Base-by-base conservation (phyloP, 2,113 vertebrate genomes). In the Dendropsophus ebraccatus region DNA sequence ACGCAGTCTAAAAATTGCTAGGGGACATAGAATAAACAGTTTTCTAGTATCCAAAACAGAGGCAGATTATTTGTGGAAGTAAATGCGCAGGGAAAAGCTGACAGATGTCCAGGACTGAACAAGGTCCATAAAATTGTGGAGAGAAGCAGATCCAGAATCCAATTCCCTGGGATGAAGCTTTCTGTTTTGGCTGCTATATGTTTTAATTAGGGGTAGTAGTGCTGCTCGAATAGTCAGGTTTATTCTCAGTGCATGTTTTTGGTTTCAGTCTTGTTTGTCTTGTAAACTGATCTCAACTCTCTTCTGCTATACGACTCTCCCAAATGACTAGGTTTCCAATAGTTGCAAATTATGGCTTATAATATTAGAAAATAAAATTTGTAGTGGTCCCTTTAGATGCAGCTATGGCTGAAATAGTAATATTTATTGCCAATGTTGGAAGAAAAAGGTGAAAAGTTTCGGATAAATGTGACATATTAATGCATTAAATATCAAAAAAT, bases 1-100 rank as follows among this genome's bases (percentile, higher is more conserved):
- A 89, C 89, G 14, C 58, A 25, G 78, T 87, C 76, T 72, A 76
- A 88, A 89, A 89, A 84, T n/a, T 89, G 87, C 86, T 88, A 88
- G 86, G n/a, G 87, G 82, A 89, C 50, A 0, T 49, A 74, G 78
- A 32, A 81, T 70, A 81, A 87, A 87, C 69, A 81, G 69, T 62
- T 81, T 81, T 81, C 69, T 81, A 28, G 85, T 87, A 73, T 87
- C 85, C 85, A 87, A 87, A 81, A 87, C 85, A 87, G 77, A 87
- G 77, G 67, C 77, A 58, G 85, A 72, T 74, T 87, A 81, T 86
- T 87, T 87, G 85, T 87, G 54, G 35, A 81, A 81, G 41, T 74
- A 69, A 81, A 35, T 30, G 76, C 49, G 19, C 49, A 58, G 65
- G 62, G 23, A 60, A 45, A 28, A 60, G 69, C 16, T 35, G 67